Percentiles rank a stretch among this genome's conserved stretches.
Evolutionary conservation across 1,140 invertebrate species (phyloP).

Genomic region (Eueides isabella): DNA sequence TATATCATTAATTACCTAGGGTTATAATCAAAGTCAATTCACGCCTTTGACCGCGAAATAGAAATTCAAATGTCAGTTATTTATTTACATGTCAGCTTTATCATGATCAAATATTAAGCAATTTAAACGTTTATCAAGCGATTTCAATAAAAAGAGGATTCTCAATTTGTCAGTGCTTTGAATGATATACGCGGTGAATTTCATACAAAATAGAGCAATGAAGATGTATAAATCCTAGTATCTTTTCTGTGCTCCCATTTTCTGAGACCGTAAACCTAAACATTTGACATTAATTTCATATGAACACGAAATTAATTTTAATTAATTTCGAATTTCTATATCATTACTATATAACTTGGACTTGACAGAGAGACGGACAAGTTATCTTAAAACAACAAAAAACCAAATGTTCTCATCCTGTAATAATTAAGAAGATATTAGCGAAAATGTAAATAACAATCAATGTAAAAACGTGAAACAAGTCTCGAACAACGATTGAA

Average conservation of each 20-base stretch:
- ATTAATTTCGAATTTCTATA: too few relatives aligned
- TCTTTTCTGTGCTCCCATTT: too few relatives aligned
- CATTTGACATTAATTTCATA: too few relatives aligned
- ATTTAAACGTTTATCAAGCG: neutral
- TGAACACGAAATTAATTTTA: too few relatives aligned
- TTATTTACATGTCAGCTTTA: neutral
- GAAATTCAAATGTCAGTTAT: neutral
- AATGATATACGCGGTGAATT: neutral
- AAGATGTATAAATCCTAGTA: too few relatives aligned
- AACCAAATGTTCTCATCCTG: neutral
- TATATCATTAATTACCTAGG: neutral
- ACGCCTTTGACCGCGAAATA: neutral
- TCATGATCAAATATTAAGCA: neutral
- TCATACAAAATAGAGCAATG: too few relatives aligned
- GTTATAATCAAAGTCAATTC: neutral
- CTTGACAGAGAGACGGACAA: too few relatives aligned
- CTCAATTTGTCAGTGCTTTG: neutral
- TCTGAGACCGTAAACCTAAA: too few relatives aligned
- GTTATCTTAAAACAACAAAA: too few relatives aligned
- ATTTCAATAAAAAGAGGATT: neutral
- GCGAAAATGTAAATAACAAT: slow-evolving; percentile 1
- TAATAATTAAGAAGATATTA: neutral
- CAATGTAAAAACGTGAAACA: neutral
- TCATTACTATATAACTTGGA: too few relatives aligned
- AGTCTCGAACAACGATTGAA: neutral